A percentile compares a stretch with the other conserved stretches of the same genome.
These are phyloP conservation scores for Anniella stebbinsi DNA, from an alignment of 2,797 vertebrate species.

Conservation along the genomic window DNA sequence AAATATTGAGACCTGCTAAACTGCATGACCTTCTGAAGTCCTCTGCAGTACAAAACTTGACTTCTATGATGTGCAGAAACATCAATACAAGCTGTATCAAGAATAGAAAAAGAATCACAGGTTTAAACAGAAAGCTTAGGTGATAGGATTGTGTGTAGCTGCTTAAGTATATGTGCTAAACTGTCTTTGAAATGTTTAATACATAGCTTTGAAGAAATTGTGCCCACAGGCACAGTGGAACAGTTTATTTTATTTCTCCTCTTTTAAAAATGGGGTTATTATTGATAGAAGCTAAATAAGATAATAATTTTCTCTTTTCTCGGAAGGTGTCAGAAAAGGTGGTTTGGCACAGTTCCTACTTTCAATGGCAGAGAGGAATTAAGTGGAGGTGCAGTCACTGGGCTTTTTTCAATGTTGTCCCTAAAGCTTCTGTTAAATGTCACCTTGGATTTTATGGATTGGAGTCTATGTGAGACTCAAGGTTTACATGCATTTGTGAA, in stretches of 20 bases:
- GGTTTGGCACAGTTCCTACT: neutral
- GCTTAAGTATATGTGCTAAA: conserved; percentile 5
- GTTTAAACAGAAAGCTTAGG: conserved; percentile 16
- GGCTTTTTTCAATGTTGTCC: neutral
- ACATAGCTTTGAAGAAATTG: conserved; percentile 33
- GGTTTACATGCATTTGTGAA: neutral
- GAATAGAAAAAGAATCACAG: neutral
- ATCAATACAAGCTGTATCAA: neutral
- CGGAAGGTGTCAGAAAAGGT: neutral
- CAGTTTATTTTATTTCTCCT: neutral
- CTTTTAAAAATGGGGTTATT: conserved; percentile 54
- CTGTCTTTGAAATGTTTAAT: conserved; percentile 16
- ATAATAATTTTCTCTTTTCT: conserved; percentile 28
- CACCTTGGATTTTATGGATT: conserved; percentile 2
- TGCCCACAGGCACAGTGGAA: conserved; percentile 33
- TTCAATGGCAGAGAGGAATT: neutral
- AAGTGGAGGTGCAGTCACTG: neutral
- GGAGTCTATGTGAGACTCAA: neutral
- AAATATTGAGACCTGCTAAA: neutral
- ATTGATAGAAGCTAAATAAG: conserved; percentile 51
- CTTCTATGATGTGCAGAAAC: neutral
- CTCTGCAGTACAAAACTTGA: neutral
- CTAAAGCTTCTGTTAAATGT: conserved; percentile 1
- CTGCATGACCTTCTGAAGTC: neutral
- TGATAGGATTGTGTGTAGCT: neutral